These are phyloP conservation scores for Sinocyclocheilus maitianheensis DNA, from an alignment of 2,113 vertebrate genomes.

Conservation along the genomic window DNA sequence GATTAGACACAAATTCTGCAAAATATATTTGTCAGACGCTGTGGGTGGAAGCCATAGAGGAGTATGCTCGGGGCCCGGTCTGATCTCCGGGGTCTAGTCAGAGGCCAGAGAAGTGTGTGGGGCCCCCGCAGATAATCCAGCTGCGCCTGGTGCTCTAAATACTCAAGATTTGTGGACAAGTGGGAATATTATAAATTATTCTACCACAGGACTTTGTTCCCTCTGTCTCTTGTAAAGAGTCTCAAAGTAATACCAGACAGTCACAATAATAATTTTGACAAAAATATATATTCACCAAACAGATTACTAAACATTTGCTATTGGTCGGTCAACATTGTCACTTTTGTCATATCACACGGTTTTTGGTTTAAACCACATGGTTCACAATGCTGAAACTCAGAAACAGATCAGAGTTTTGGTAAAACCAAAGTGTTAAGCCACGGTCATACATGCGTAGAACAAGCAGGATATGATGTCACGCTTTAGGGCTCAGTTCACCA, in stretches of 20 bases:
- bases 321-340: not conserved
- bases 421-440: not conserved
- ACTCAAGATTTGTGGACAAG: constrained; percentile 8
- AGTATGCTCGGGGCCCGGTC: constrained; percentile 52
- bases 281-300: not conserved
- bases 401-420: not conserved
- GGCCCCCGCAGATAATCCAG: constrained; percentile 2
- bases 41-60: constrained; percentile 67
- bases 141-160: constrained; percentile 29
- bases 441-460: not conserved
- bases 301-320: not conserved
- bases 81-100: constrained; percentile 60
- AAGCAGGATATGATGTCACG: not conserved
- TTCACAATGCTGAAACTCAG: not conserved
- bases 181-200: constrained; percentile 13
- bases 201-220: not conserved
- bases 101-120: constrained; percentile 36
- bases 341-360: no score
- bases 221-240: not conserved
- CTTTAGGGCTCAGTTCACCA: not conserved
- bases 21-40: constrained; percentile 79
- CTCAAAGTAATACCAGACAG: not conserved
- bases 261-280: not conserved
- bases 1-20: constrained; percentile 74
- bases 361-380: not conserved